phyloP scores from a whole-genome alignment of 2,797 vertebrate genomes.

The Hephaestus fuliginosus region DNA sequence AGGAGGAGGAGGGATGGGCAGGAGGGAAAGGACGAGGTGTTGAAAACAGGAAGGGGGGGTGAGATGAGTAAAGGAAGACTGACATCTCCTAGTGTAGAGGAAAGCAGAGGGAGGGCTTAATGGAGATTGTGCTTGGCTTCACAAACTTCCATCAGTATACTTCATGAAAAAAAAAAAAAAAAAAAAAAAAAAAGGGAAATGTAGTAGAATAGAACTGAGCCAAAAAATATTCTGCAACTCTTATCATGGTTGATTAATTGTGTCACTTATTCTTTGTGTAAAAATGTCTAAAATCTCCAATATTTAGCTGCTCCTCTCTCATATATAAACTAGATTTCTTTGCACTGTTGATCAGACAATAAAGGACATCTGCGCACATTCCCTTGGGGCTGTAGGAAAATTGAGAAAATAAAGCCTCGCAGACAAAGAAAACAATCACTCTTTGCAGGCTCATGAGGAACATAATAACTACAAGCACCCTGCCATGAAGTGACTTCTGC shows the following conservation, averaged over 20 bases:
- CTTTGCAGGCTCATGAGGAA: neutral
- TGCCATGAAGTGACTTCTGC: neutral
- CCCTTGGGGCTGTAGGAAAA: too few relatives aligned
- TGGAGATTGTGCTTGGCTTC: slow-evolving; percentile 3
- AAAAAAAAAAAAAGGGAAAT: too few relatives aligned
- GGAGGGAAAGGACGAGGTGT: neutral
- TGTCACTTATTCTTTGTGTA: neutral
- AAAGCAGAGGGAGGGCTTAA: neutral
- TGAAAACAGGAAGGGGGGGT: neutral
- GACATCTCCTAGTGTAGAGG: neutral
- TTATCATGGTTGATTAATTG: neutral
- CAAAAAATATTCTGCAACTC: neutral
- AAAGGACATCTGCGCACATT: too few relatives aligned
- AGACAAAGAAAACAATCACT: neutral
- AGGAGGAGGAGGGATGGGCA: neutral
- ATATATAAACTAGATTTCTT: too few relatives aligned
- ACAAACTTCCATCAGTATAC: neutral
- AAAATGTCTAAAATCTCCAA: neutral
- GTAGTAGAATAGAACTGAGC: neutral
- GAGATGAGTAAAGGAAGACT: slow-evolving; percentile 5
- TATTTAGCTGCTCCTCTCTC: too few relatives aligned
- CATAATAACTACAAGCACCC: neutral
- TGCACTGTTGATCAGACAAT: too few relatives aligned
- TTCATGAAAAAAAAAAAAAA: neutral
- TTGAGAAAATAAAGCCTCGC: neutral